These are phyloP conservation scores for Tipula vernalis DNA, from an alignment of 2,888 invertebrate genomes.

Conservation along the genomic window DNA sequence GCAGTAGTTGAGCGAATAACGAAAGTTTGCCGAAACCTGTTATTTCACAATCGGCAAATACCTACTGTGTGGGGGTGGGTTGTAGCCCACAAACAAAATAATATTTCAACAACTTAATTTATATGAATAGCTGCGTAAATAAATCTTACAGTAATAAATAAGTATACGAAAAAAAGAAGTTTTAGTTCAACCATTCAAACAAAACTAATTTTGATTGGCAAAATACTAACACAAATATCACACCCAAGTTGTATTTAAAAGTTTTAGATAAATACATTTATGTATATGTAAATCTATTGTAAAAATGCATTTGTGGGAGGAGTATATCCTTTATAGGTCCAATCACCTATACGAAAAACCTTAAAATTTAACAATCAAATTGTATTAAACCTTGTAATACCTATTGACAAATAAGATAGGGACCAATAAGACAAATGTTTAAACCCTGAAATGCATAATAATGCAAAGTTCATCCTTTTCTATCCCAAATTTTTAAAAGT, in stretches of 20 bases:
- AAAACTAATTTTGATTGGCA: not conserved
- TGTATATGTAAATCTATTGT: not conserved
- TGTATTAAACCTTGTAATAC: not conserved
- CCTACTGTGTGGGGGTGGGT: no score
- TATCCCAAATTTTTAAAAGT: no score
- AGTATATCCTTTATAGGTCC: not conserved
- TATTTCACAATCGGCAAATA: no score
- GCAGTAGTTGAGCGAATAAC: no score
- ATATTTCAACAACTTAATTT: no score
- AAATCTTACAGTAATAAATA: no score
- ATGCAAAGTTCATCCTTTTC: not conserved
- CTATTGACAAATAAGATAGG: not conserved
- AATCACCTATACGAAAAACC: not conserved
- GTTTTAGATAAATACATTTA: not conserved
- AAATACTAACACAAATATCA: not conserved
- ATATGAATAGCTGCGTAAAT: no score
- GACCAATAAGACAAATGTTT: not conserved
- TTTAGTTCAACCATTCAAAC: not conserved
- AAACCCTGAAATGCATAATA: no score
- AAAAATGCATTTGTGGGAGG: not conserved
- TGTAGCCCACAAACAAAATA: no score
- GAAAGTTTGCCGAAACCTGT: no score
- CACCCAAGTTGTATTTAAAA: not conserved
- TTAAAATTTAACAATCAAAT: not conserved
- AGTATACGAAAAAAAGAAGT: no score